A percentile compares a stretch with the other conserved stretches of the same genome.
Conservation (phyloP, 2,113 vertebrate genomes). For the Melanostigma gelatinosum region DNA sequence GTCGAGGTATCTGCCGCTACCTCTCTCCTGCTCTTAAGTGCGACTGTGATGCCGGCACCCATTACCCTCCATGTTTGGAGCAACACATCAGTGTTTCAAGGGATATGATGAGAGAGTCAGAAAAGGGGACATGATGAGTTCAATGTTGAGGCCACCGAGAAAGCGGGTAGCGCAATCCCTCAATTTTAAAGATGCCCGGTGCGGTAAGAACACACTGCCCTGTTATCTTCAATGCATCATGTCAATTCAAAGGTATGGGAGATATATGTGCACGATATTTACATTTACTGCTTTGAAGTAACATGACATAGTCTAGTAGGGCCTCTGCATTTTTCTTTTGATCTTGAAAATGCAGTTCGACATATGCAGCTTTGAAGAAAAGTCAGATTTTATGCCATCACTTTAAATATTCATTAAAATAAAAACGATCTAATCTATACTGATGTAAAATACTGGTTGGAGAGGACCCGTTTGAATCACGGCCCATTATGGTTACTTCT, state of each 20-base stretch:
- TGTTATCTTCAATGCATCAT: slow-evolving; percentile 7
- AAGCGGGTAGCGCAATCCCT: not conserved
- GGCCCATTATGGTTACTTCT: not conserved
- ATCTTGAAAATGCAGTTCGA: not conserved
- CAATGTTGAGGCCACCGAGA: slow-evolving; percentile 12
- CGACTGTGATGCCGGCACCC: slow-evolving; percentile 11
- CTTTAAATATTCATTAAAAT: not conserved
- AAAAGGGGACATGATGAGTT: slow-evolving; percentile 49
- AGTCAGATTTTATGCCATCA: not conserved
- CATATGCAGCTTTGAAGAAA: not conserved
- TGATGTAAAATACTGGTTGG: not conserved
- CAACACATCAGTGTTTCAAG: slow-evolving; percentile 34
- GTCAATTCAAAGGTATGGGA: not conserved
- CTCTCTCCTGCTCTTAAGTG: slow-evolving; percentile 28
- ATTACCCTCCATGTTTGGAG: slow-evolving; percentile 40
- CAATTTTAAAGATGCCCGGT: not conserved
- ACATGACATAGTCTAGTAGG: not conserved
- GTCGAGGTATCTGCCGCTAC: slow-evolving; percentile 2
- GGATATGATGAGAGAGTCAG: slow-evolving; percentile 35
- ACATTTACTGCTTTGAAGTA: not conserved
- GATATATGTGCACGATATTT: not conserved
- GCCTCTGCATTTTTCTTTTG: not conserved
- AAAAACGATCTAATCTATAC: not conserved
- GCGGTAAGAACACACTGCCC: not conserved
- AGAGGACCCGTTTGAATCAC: not conserved